Percentiles rank a stretch among this genome's conserved stretches.
Conservation (phyloP, 2,797 vertebrate genomes). For the Urosaurus nigricauda region DNA sequence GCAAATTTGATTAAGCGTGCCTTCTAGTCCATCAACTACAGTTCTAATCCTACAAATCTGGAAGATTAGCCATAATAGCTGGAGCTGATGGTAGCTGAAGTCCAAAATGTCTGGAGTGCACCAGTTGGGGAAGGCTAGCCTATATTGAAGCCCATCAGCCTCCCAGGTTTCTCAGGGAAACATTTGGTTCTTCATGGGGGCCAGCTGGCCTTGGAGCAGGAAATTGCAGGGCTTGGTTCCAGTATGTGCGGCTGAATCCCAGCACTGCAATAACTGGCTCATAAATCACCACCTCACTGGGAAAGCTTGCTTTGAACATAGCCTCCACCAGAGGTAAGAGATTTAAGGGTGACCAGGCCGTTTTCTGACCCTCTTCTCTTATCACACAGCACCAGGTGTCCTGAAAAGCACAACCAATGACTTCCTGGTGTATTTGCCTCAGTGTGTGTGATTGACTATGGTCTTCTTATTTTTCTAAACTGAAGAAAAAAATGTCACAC, state of each 20-base stretch:
- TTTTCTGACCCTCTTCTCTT: neutral
- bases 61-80: neutral
- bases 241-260: neutral
- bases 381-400: neutral
- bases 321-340: neutral
- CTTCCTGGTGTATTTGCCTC: neutral
- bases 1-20: too few species aligned
- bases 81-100: neutral
- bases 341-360: neutral
- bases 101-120: neutral
- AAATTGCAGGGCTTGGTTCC: conserved; percentile 29
- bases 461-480: neutral
- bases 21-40: too few species aligned
- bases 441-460: neutral
- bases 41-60: neutral
- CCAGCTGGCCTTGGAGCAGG: conserved; percentile 7
- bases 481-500: neutral
- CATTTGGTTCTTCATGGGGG: conserved; percentile 5
- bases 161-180: neutral
- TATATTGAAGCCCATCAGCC: neutral
- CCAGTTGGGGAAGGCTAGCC: neutral
- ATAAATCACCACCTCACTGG: conserved; percentile 26
- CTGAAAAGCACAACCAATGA: neutral
- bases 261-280: conserved; percentile 32
- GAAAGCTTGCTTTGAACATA: conserved; percentile 10